Evolutionary conservation across 2,797 vertebrate species (phyloP).

Genomic region (Capromys pilorides): DNA sequence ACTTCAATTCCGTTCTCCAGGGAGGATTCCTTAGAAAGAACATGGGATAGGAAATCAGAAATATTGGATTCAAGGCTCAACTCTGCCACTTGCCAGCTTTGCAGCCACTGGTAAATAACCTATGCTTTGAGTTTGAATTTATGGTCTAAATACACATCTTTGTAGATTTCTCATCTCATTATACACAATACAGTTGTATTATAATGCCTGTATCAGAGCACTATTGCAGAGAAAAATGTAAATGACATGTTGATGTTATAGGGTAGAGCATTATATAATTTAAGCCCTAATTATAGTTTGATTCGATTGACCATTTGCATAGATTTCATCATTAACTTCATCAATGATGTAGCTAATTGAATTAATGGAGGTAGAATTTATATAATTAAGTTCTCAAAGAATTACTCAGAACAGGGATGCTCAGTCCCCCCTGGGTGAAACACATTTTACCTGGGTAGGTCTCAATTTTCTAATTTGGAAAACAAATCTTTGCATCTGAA

Average conservation of each 20-base stretch:
- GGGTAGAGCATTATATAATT: background rate
- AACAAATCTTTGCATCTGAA: background rate
- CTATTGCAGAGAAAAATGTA: conserved; percentile 32
- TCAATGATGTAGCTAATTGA: conserved; percentile 46
- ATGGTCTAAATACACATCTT: background rate
- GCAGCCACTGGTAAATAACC: background rate
- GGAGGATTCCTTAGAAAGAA: background rate
- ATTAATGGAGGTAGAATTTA: conserved; percentile 47
- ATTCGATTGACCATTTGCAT: background rate
- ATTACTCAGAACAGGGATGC: background rate
- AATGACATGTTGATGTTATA: conserved; percentile 6
- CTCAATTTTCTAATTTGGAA: background rate
- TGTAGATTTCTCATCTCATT: background rate
- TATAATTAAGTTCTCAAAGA: conserved; percentile 54
- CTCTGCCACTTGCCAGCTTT: background rate
- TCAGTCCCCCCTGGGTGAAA: background rate
- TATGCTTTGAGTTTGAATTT: background rate
- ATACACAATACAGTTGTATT: background rate
- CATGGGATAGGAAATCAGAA: background rate
- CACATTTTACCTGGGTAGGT: background rate
- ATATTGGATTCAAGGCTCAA: background rate
- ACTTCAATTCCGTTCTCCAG: background rate
- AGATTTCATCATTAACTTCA: conserved; percentile 50
- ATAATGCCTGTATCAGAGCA: background rate
- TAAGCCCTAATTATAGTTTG: conserved; percentile 53